Conservation (phyloP, 92 coral and sea anemone genomes). For the Palythoa grandiflora region DNA sequence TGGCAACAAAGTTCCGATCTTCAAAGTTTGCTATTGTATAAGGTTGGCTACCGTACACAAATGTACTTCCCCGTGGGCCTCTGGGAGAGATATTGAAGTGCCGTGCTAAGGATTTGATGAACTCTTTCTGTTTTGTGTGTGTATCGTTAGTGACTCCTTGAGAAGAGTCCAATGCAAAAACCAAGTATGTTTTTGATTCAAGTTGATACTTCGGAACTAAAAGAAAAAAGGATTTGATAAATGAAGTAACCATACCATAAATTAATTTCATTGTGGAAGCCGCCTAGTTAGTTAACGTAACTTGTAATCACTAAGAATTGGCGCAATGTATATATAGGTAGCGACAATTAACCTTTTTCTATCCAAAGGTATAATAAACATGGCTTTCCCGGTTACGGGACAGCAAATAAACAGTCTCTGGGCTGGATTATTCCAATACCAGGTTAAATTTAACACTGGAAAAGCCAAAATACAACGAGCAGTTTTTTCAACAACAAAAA, state of each 20-base stretch:
- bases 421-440: no score
- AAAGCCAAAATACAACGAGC: no score
- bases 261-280: no score
- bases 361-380: no score
- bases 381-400: no score
- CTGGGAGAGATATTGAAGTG: conserved; percentile 42
- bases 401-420: no score
- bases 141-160: conserved; percentile 42
- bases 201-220: not conserved
- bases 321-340: no score
- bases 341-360: no score
- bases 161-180: conserved; percentile 56
- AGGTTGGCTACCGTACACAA: conserved; percentile 51
- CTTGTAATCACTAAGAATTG: no score
- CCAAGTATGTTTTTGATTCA: conserved; percentile 9
- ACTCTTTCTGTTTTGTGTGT: conserved; percentile 37
- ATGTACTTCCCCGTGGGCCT: conserved; percentile 45
- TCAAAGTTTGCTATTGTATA: conserved; percentile 29
- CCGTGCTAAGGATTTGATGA: conserved; percentile 46
- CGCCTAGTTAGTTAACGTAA: no score
- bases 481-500: no score
- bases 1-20: conserved; percentile 7
- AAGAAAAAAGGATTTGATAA: not conserved
- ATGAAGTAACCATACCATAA: not conserved
- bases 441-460: no score